Evolutionary conservation across 2,797 vertebrate species (phyloP).

Genomic region (Takifugu rubripes): DNA sequence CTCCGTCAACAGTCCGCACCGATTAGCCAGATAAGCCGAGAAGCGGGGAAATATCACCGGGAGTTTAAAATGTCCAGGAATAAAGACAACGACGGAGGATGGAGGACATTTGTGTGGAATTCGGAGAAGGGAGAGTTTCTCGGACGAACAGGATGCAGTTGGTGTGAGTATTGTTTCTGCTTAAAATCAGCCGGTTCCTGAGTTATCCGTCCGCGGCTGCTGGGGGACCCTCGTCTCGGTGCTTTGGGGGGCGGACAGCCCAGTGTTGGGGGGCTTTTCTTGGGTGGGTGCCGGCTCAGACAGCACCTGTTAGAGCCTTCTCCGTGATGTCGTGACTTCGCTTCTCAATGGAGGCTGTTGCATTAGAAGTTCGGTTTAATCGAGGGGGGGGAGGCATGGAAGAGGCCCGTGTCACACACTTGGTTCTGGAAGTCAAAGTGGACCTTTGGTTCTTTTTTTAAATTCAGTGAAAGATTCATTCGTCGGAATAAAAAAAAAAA

Average conservation of each 20-base stretch:
- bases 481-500: no score
- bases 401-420: neutral
- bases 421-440: no score
- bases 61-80: slow-evolving; percentile 84
- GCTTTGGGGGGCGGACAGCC: neutral
- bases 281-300: slow-evolving; percentile 16
- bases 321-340: slow-evolving; percentile 67
- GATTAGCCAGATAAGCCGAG: slow-evolving; percentile 4
- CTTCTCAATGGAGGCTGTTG: slow-evolving; percentile 37
- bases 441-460: no score
- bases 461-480: no score
- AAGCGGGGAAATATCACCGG: slow-evolving; percentile 25
- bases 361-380: slow-evolving; percentile 36
- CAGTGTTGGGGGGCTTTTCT: slow-evolving; percentile 23
- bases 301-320: slow-evolving; percentile 77
- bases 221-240: neutral
- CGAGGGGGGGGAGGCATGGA: neutral
- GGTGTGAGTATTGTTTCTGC: slow-evolving; percentile 83
- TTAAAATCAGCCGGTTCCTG: neutral
- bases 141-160: slow-evolving; percentile 89
- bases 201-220: neutral
- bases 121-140: slow-evolving; percentile 93
- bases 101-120: slow-evolving; percentile 94
- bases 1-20: slow-evolving; percentile 41
- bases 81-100: slow-evolving; percentile 88